Percentiles rank a stretch among this genome's conserved stretches.
Evolutionary conservation across 2,888 invertebrate genomes (phyloP).

Genomic region (Metacarcinus magister): DNA sequence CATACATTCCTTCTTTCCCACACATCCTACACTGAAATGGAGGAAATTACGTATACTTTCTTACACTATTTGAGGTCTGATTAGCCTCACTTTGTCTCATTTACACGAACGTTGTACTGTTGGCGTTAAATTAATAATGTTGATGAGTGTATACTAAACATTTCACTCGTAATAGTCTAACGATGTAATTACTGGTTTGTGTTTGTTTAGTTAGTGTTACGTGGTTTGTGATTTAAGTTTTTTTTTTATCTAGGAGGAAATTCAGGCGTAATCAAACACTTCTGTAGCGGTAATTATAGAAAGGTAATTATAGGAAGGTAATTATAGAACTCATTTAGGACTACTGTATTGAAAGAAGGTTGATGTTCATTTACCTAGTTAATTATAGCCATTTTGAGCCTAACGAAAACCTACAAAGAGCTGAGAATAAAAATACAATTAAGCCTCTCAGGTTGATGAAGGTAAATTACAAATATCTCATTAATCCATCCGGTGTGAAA

Average conservation of each 20-base stretch:
- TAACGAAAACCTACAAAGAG: neutral
- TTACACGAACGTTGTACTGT: neutral
- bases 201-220: neutral
- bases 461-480: neutral
- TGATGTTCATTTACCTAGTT: neutral
- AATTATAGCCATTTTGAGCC: neutral
- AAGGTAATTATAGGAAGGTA: neutral
- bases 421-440: conserved; percentile 27
- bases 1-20: neutral
- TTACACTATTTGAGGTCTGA: neutral
- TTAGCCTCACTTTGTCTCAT: neutral
- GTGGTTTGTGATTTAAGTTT: neutral
- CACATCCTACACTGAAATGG: neutral
- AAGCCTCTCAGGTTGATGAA: neutral
- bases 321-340: neutral
- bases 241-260: neutral
- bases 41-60: neutral
- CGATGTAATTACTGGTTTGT: neutral
- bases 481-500: neutral
- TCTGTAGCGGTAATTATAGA: neutral
- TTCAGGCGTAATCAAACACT: neutral
- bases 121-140: neutral
- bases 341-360: neutral
- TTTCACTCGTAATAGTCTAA: neutral
- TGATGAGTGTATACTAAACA: neutral